A percentile compares a stretch with the other conserved stretches of the same genome.
Evolutionary conservation across 2,113 vertebrate species (phyloP).

Genomic region (Picathartes gymnocephalus): DNA sequence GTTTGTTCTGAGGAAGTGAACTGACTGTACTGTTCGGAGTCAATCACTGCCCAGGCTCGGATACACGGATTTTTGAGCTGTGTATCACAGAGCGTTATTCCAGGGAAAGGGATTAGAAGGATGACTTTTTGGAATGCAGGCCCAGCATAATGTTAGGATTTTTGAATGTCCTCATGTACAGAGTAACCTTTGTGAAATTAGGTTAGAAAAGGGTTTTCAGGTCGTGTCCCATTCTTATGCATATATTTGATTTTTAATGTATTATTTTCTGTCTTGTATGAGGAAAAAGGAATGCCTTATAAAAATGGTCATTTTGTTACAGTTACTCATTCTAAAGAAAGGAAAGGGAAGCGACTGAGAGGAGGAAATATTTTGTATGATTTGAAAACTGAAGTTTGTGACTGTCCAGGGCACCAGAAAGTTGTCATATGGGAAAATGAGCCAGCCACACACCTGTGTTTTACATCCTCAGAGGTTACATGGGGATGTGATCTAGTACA

Average conservation of each 20-base stretch:
- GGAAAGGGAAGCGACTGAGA: background rate
- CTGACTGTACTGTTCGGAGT: background rate
- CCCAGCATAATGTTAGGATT: background rate
- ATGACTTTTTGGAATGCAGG: background rate
- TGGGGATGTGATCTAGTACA: background rate
- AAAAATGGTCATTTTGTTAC: background rate
- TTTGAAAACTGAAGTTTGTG: background rate
- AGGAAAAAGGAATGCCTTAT: background rate
- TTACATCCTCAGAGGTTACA: background rate
- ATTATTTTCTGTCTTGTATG: background rate
- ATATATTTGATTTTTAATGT: background rate
- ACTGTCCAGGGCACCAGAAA: background rate
- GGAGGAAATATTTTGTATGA: background rate
- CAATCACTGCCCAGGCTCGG: background rate
- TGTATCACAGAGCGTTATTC: background rate
- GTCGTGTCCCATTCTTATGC: background rate
- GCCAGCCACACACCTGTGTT: background rate
- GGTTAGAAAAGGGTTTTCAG: background rate
- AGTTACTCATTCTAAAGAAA: background rate
- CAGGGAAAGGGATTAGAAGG: background rate
- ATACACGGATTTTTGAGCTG: background rate
- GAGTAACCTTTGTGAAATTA: background rate
- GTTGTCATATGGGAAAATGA: background rate
- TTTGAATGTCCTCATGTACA: background rate
- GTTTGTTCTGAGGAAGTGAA: conserved; percentile 1